Base-by-base conservation (phyloP, 53 echinoderm and acorn worm species). In the Actinopyga echinites region DNA sequence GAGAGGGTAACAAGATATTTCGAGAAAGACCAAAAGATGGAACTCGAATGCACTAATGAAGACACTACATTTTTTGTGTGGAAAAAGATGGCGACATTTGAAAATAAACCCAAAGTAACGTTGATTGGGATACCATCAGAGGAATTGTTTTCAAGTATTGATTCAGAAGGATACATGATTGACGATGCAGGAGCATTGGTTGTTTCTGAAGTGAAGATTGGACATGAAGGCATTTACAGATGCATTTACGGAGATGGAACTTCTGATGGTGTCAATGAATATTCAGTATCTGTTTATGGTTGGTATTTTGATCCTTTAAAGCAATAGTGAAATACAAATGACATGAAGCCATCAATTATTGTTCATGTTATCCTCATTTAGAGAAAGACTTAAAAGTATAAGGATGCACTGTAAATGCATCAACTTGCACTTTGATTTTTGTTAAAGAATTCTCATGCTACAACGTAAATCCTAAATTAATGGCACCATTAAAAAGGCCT, bases 281-380 rank as follows among this genome's bases (percentile, higher is more conserved):
- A 35, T 15, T 42, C 40, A 30, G 71, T 71, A 20, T 22, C 22
- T n/a, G 71, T 71, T 25, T 71, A 71, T 15, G 71, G 71, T 71
- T 42, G 13, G 42, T 65, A 65, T 0, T 4, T 13, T 26, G 4
- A n/a, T 64, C 15, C 15, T n/a, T 7, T 23, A 6, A 6, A 6
- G 40, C 40, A 6, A 4, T 40, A 6, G 4, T 4, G 40, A 4
- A 40, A 6, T 8, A 40, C 8, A 40, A 6, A 8, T 8, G 40
- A 6, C n/a, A n/a, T n/a, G n/a, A n/a, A n/a, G n/a, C n/a, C n/a
- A n/a, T n/a, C n/a, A n/a, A n/a, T n/a, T n/a, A n/a, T n/a, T n/a
- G n/a, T n/a, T n/a, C n/a, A n/a, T n/a, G n/a, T n/a, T n/a, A n/a
- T n/a, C n/a, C n/a, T n/a, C n/a, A n/a, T n/a, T n/a, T n/a, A n/a